Conservation (phyloP, 2,113 vertebrate species). For the Xerus inauris region DNA sequence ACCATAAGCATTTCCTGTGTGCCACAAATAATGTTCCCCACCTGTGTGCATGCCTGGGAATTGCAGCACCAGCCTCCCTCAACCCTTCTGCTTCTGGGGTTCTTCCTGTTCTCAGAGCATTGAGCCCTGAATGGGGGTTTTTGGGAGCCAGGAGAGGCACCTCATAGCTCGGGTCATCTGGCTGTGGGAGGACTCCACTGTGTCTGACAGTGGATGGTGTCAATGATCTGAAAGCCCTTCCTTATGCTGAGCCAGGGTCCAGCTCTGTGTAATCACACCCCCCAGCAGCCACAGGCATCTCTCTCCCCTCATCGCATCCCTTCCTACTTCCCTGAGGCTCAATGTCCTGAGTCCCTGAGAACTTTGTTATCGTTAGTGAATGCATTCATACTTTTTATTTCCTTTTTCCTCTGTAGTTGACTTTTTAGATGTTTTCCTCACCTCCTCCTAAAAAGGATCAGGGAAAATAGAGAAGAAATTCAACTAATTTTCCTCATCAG, state of each 20-base stretch:
- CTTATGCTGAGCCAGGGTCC: not conserved
- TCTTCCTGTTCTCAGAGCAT: not conserved
- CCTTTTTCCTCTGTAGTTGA: conserved; percentile 16
- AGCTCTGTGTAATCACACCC: not conserved
- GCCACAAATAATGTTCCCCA: not conserved
- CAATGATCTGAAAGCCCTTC: not conserved
- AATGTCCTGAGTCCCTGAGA: not conserved
- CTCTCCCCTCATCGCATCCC: not conserved
- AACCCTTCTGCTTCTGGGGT: not conserved
- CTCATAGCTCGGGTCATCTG: not conserved
- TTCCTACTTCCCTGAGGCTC: not conserved
- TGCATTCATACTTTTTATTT: not conserved
- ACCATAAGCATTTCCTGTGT: conserved; percentile 52
- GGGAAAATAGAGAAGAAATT: conserved; percentile 34
- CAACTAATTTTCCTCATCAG: not conserved
- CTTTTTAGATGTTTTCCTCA: not conserved
- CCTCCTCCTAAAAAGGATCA: not conserved
- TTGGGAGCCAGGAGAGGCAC: rapidly evolving
- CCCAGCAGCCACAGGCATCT: not conserved
- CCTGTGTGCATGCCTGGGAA: conserved; percentile 25
- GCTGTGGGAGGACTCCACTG: not conserved
- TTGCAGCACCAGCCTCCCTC: not conserved
- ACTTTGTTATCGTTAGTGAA: not conserved
- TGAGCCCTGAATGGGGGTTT: not conserved
- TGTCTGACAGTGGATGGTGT: not conserved